Base-by-base conservation (phyloP, 2,888 invertebrate species). In the Tortricodes alternella region DNA sequence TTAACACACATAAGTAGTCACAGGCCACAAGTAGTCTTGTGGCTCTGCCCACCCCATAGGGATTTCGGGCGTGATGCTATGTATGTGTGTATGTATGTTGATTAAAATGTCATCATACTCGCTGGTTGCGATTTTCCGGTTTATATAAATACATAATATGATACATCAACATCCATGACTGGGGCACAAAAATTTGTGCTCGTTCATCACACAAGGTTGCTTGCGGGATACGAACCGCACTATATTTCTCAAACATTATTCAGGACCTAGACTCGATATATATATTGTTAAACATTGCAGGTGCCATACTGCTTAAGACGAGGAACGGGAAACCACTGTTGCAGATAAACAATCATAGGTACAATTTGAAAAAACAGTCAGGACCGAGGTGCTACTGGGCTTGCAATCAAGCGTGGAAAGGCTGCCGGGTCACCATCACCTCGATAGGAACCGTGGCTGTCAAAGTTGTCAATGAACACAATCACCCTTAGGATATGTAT, bases 271-370 rank as follows among this genome's bases (percentile, higher is more conserved):
- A 27, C n/a, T 8, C n/a, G 4, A 27, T 8, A 32, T 5, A 0
- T 11, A 32, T 6, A 9, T 1, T 32, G 1, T 13, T 1, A n/a
- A 5, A 15, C 24, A 4, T 24, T 48, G 3, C 7, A 48, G 46
- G 53, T 15, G 8, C n/a, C 13, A 9, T 9, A 15, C 18, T 64
- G 7, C 27, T 60, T 2, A 48, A 51, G 13, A 64, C 64, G 4
- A 61, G 48, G 49, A 64, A 61, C 3, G 78, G 79, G 4, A 76
- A 73, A 18, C 78, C 76, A 0, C 59, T 76, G 21, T 62, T 79
- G 2, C 58, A 68, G 24, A 60, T 71, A 4, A 55, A 65, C 3
- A 60, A 58, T 0, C 64, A 67, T 18, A 67, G 68, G 11, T 80
- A 68, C 58, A 76, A 77, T 53, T 70, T 66, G 39, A 78, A 73